Evolutionary conservation across 2,113 vertebrate species (phyloP).

Genomic region (Mesocricetus auratus): DNA sequence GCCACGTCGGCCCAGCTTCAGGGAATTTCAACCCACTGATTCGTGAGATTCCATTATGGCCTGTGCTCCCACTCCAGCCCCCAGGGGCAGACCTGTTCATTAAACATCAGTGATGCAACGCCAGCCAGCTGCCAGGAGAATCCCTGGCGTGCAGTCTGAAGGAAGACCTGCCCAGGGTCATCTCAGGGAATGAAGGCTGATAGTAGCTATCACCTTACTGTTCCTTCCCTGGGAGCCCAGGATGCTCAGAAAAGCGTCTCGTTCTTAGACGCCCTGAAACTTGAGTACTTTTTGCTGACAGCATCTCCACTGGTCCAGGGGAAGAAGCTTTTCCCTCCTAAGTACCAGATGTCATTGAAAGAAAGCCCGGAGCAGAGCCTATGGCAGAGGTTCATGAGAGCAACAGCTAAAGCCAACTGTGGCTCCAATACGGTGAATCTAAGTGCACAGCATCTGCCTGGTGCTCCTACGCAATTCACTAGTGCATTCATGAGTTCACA

Average conservation of each 20-base stretch:
- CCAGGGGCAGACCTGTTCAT: constrained; percentile 63
- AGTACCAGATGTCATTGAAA: constrained; percentile 64
- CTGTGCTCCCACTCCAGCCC: constrained; percentile 61
- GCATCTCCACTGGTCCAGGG: constrained; percentile 46
- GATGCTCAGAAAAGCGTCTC: constrained; percentile 33
- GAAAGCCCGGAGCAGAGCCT: constrained; percentile 63
- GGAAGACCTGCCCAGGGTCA: not conserved
- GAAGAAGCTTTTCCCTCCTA: constrained; percentile 54
- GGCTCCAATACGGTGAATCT: not conserved
- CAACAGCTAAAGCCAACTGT: not conserved
- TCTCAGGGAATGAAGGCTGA: not conserved
- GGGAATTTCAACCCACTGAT: constrained; percentile 43
- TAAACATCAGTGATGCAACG: constrained; percentile 66
- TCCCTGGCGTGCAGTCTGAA: not conserved
- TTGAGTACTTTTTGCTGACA: not conserved
- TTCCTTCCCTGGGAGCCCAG: constrained; percentile 16
- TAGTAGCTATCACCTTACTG: not conserved
- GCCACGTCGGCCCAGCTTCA: not conserved
- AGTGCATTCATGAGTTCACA: not conserved
- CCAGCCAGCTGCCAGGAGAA: constrained; percentile 29
- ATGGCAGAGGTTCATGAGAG: not conserved
- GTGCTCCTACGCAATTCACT: not conserved
- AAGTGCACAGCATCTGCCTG: not conserved
- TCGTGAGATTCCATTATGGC: constrained; percentile 67
- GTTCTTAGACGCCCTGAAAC: not conserved